Percentiles rank a stretch among this genome's conserved stretches.
Conservation (phyloP, 2,113 vertebrate genomes). For the Tragelaphus scriptus region DNA sequence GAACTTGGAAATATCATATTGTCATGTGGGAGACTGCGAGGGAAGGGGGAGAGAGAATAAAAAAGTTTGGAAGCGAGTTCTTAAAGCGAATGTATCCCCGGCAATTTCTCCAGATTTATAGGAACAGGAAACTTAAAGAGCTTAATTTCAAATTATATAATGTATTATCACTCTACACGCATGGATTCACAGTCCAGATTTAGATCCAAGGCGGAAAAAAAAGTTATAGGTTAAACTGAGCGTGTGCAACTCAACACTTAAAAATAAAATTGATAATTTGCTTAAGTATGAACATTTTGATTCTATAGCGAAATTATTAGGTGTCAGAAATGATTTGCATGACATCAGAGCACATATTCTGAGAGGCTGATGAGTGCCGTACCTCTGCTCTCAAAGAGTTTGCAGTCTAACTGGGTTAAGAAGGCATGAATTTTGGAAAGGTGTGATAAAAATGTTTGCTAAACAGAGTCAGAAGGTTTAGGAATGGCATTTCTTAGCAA, state of each 20-base stretch:
- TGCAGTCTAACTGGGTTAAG: background rate
- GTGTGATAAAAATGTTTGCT: background rate
- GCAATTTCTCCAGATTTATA: background rate
- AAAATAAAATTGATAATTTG: conserved; percentile 3
- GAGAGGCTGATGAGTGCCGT: background rate
- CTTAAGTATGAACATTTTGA: background rate
- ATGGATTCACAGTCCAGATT: background rate
- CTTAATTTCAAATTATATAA: background rate
- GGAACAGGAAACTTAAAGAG: background rate
- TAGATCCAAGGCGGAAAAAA: background rate
- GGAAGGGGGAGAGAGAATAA: background rate
- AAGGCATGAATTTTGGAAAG: background rate
- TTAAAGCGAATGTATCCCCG: background rate
- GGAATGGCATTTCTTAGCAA: background rate
- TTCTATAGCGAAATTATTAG: conserved; percentile 2
- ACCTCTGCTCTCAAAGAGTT: background rate
- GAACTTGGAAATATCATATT: background rate
- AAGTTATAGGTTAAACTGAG: background rate
- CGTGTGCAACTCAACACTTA: background rate
- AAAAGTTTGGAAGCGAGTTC: background rate
- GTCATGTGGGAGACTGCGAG: background rate
- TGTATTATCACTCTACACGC: background rate
- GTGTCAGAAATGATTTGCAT: background rate
- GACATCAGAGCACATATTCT: background rate
- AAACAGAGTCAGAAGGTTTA: background rate